phyloP scores from a whole-genome alignment of 2,113 vertebrate genomes.

The Barnardius zonarius region DNA sequence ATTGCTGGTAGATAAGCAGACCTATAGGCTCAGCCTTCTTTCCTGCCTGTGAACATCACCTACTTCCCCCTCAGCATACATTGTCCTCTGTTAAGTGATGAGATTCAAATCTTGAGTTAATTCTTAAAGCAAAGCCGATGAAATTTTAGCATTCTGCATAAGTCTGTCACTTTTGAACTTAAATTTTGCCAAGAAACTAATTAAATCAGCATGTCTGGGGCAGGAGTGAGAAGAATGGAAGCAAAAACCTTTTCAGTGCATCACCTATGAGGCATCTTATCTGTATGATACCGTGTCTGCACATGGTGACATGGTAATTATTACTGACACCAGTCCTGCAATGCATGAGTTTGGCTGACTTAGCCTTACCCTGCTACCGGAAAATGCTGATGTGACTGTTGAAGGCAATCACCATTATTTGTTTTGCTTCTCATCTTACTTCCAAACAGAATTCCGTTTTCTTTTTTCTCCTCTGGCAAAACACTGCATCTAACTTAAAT shows the following conservation, averaged over 20 bases:
- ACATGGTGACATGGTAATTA: not conserved
- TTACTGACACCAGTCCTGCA: not conserved
- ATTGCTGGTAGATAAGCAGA: not conserved
- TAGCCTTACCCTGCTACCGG: not conserved
- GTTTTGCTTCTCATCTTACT: not conserved
- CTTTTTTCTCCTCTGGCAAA: not conserved
- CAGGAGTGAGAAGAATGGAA: not conserved
- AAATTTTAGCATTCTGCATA: not conserved
- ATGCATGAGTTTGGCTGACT: not conserved
- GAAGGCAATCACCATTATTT: not conserved
- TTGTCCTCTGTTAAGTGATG: not conserved
- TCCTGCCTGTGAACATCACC: not conserved
- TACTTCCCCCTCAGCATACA: not conserved
- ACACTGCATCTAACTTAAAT: not conserved
- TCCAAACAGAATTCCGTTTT: not conserved
- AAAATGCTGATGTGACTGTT: not conserved
- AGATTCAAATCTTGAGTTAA: not conserved
- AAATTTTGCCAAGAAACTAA: not conserved
- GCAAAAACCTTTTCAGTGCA: not conserved
- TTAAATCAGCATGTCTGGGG: not conserved
- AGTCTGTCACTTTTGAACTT: not conserved
- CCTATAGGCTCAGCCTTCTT: not conserved
- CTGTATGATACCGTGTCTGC: not conserved
- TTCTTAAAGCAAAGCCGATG: not conserved
- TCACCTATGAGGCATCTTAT: not conserved